phyloP scores from a whole-genome alignment of 2,888 invertebrate genomes.

The Smittia aterrima region DNA sequence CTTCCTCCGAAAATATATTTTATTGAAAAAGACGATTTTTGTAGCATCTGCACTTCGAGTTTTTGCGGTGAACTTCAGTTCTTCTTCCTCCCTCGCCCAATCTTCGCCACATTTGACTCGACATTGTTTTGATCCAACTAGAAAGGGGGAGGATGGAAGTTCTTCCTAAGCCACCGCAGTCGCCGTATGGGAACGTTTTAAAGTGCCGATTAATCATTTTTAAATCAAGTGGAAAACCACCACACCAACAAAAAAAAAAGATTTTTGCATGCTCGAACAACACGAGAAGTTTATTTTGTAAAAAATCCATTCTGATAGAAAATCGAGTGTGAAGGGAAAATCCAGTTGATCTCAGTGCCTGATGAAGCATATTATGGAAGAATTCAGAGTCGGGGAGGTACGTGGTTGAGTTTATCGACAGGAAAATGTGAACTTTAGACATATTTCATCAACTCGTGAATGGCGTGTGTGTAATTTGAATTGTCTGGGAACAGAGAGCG shows the following conservation, averaged over 20 bases:
- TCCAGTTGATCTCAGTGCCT: background rate
- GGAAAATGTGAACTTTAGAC: too few species aligned
- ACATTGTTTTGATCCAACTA: background rate
- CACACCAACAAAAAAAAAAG: background rate
- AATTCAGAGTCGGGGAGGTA: too few species aligned
- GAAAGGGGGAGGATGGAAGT: too few species aligned
- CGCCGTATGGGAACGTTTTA: background rate
- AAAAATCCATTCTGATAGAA: background rate
- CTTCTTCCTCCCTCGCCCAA: background rate
- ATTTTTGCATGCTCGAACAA: slow-evolving; percentile 11
- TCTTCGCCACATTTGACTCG: background rate
- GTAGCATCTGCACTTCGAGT: too few species aligned
- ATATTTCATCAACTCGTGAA: too few species aligned
- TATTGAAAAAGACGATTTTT: too few species aligned
- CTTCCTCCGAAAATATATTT: too few species aligned
- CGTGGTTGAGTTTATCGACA: too few species aligned
- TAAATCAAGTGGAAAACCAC: slow-evolving; percentile 38
- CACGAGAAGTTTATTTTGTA: background rate
- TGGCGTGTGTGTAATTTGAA: too few species aligned
- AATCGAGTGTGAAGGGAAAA: background rate
- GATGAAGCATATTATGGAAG: too few species aligned
- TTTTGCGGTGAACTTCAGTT: too few species aligned
- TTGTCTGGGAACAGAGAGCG: too few species aligned
- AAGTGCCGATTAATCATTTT: slow-evolving; percentile 40
- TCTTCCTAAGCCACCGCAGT: background rate